phyloP scores from a whole-genome alignment of 2,888 invertebrate genomes.

The Scaeva pyrastri region DNA sequence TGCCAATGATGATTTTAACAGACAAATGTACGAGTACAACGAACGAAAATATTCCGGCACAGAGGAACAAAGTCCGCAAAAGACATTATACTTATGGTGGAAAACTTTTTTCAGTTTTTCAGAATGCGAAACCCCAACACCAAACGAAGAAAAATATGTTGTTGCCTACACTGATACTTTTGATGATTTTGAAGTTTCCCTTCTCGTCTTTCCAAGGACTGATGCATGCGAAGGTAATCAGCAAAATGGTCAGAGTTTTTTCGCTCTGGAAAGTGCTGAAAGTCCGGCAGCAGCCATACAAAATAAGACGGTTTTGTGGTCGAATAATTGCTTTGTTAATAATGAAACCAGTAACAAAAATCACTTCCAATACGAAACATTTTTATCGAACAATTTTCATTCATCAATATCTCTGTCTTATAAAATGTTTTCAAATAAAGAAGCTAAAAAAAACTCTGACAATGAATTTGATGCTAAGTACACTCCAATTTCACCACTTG shows the following conservation, averaged over 20 bases:
- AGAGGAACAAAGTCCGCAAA: constrained; percentile 40
- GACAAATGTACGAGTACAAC: constrained; percentile 40
- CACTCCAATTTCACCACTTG: constrained; percentile 37
- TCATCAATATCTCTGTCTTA: constrained; percentile 28
- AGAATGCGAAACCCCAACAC: constrained; percentile 47
- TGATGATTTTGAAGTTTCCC: constrained; percentile 54
- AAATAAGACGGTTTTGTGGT: background rate
- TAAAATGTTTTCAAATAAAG: constrained; percentile 47
- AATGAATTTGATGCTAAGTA: constrained; percentile 48
- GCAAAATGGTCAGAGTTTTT: constrained; percentile 8
- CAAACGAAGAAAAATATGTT: constrained; percentile 49
- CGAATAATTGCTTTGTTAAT: constrained; percentile 28
- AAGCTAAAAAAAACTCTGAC: constrained; percentile 40
- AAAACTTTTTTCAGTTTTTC: constrained; percentile 48
- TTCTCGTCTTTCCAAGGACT: constrained; percentile 37
- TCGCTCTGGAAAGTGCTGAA: background rate
- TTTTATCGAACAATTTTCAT: constrained; percentile 47
- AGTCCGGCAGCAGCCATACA: background rate
- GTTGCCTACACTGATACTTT: constrained; percentile 42
- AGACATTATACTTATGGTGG: constrained; percentile 52
- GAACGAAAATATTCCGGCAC: constrained; percentile 54
- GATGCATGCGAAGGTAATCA: background rate
- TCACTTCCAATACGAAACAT: constrained; percentile 51
- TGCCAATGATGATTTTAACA: background rate
- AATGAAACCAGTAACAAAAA: constrained; percentile 44